These are phyloP conservation scores for Morinoia aosen DNA, from an alignment of 2,888 invertebrate species.

Conservation along the genomic window DNA sequence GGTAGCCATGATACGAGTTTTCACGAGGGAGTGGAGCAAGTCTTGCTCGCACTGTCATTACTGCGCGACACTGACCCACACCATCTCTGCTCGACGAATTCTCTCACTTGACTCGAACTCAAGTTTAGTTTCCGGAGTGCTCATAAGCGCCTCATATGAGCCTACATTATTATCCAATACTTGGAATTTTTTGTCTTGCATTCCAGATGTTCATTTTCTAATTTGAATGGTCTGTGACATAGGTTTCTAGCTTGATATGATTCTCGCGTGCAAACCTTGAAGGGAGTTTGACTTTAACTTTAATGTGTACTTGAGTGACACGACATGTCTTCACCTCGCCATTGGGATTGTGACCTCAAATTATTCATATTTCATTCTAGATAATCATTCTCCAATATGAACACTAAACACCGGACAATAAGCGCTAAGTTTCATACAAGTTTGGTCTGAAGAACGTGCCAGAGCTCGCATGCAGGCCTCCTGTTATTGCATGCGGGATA, in stretches of 20 bases:
- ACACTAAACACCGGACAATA: neutral
- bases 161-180: neutral
- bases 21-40: neutral
- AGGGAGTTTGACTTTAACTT: neutral
- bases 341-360: neutral
- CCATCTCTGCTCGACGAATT: neutral
- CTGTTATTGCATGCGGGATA: neutral
- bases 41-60: neutral
- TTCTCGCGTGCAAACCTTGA: neutral
- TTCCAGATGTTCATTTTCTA: neutral
- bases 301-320: neutral
- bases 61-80: neutral
- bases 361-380: neutral
- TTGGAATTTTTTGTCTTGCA: neutral
- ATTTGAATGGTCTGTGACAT: neutral
- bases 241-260: neutral
- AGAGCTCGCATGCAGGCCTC: neutral
- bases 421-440: neutral
- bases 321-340: neutral
- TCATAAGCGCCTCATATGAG: neutral
- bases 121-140: neutral
- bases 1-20: conserved; percentile 10
- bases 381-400: neutral
- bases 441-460: neutral
- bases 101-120: neutral